Percentiles rank a stretch among this genome's conserved stretches.
These are phyloP conservation scores for Sarotherodon lohbergeri DNA, from an alignment of 2,113 vertebrate species.

Conservation along the genomic window DNA sequence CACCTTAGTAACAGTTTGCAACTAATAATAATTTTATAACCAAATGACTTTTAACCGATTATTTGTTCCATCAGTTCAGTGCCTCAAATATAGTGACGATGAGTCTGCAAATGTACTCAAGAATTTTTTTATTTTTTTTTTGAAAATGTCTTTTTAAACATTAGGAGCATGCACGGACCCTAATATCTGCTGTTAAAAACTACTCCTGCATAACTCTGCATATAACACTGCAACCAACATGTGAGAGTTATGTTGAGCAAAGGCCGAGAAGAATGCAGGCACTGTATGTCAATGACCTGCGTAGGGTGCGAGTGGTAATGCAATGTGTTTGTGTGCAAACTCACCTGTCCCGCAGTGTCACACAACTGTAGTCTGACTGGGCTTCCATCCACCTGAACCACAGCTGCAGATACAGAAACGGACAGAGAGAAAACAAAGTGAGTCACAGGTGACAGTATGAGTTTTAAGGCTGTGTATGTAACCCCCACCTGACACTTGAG, in stretches of 20 bases:
- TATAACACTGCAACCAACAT: background rate
- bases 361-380: constrained; percentile 80
- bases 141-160: background rate
- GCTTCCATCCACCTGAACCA: constrained; percentile 78
- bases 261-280: background rate
- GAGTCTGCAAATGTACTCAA: background rate
- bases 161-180: background rate
- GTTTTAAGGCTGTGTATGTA: background rate
- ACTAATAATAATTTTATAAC: background rate
- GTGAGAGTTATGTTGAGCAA: background rate
- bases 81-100: background rate
- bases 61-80: background rate
- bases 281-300: background rate
- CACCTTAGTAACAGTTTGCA: background rate
- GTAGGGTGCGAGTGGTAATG: background rate
- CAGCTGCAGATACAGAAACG: constrained; percentile 60
- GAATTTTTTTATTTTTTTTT: background rate
- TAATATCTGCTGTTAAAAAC: background rate
- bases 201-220: background rate
- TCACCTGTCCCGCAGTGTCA: constrained; percentile 84
- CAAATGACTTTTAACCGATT: background rate
- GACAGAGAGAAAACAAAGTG: background rate
- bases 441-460: constrained; percentile 15
- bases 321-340: background rate
- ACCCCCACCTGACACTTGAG: background rate